Evolutionary conservation across 1,140 invertebrate genomes (phyloP).

Genomic region (Drosophila kikkawai): DNA sequence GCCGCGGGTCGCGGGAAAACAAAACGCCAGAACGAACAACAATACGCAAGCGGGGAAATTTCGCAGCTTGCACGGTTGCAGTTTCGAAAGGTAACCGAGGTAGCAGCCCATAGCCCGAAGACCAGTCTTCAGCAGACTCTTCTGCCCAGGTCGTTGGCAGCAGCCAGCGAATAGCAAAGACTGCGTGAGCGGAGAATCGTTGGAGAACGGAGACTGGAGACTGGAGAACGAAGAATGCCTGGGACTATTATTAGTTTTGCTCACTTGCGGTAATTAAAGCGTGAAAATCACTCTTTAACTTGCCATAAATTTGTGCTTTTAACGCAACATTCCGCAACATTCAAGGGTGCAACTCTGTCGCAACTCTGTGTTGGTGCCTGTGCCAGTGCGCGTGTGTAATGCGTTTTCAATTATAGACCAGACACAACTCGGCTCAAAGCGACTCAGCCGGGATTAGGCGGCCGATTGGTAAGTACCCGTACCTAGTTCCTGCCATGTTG

Average conservation of each 20-base stretch:
- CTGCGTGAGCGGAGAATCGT: conserved; percentile 31
- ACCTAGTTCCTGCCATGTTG: conserved; percentile 14
- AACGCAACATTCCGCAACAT: conserved; percentile 62
- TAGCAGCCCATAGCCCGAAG: conserved; percentile 50
- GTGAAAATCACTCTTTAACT: conserved; percentile 85
- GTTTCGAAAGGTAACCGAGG: conserved; percentile 69
- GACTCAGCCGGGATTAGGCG: conserved; percentile 52
- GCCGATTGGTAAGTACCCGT: conserved; percentile 57
- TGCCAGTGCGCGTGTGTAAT: conserved; percentile 36
- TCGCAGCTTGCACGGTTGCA: conserved; percentile 78
- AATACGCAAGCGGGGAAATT: conserved; percentile 38
- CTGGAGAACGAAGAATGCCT: conserved; percentile 14
- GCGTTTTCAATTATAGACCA: conserved; percentile 73
- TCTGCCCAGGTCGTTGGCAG: conserved; percentile 40
- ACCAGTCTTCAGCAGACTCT: conserved; percentile 32
- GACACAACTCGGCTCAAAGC: conserved; percentile 35
- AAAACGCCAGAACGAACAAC: conserved; percentile 65
- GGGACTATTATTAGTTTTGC: conserved; percentile 71
- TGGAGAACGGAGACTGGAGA: neutral
- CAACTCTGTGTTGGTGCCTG: neutral
- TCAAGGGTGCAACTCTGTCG: conserved; percentile 24
- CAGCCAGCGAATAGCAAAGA: conserved; percentile 9
- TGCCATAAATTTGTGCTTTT: conserved; percentile 83
- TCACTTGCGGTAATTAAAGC: conserved; percentile 79
- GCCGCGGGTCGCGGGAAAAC: conserved; percentile 68